Evolutionary conservation across 1,140 invertebrate genomes (phyloP).

Genomic region (Caenorhabditis briggsae): DNA sequence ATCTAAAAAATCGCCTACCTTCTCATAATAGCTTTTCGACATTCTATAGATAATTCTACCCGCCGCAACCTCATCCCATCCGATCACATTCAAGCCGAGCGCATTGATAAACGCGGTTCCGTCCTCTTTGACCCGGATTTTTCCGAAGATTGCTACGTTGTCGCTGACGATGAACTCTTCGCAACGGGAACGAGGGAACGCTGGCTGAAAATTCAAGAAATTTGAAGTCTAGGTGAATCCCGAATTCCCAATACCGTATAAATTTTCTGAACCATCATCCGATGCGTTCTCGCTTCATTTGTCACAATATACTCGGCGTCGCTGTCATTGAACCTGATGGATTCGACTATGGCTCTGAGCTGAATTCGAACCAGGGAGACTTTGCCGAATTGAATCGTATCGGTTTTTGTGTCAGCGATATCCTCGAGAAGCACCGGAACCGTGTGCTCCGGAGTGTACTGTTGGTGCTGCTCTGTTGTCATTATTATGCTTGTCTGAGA

Average conservation of each 20-base stretch:
- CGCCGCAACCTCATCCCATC: neutral
- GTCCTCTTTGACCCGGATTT: neutral
- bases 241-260: no score
- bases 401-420: neutral
- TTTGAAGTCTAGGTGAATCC: no score
- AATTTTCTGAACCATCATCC: slow-evolving; percentile 16
- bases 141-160: neutral
- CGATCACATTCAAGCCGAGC: neutral
- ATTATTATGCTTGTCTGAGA: no score
- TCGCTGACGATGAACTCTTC: neutral
- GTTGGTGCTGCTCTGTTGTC: neutral
- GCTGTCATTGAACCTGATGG: neutral
- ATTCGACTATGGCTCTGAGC: neutral
- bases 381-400: neutral
- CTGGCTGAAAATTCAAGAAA: neutral
- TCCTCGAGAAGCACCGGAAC: neutral
- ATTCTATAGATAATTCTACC: neutral
- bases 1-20: neutral
- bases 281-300: neutral
- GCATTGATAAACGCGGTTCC: slow-evolving; percentile 4
- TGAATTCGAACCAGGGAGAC: slow-evolving; percentile 11
- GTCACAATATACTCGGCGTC: neutral
- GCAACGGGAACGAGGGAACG: neutral
- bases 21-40: slow-evolving; percentile 9
- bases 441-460: neutral